Percentiles rank a stretch among this genome's conserved stretches.
Evolutionary conservation across 2,888 invertebrate genomes (phyloP).

Genomic region (Asteroscopus sphinx): DNA sequence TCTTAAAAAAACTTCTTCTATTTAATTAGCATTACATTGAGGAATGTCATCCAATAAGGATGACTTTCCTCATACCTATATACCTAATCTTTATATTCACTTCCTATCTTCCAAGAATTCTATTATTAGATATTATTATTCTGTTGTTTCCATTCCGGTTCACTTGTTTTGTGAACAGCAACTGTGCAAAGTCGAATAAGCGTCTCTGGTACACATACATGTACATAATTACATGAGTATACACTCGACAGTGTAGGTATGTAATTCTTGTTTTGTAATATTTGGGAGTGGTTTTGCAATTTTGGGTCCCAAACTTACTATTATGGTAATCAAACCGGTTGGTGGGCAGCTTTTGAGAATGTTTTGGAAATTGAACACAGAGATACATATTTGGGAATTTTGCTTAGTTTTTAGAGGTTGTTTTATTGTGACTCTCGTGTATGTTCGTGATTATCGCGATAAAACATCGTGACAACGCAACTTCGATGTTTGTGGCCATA

Average conservation of each 20-base stretch:
- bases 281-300: slow-evolving; percentile 1
- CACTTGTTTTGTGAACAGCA: slow-evolving; percentile 4
- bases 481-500: no score
- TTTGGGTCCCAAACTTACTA: neutral
- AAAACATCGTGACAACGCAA: no score
- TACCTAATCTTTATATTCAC: neutral
- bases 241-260: no score
- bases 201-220: slow-evolving; percentile 2
- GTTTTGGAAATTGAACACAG: neutral
- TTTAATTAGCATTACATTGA: no score
- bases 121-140: neutral
- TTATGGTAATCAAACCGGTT: neutral
- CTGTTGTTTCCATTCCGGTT: slow-evolving; percentile 1
- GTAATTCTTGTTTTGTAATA: slow-evolving; percentile 16
- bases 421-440: no score
- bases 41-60: no score
- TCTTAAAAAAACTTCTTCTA: no score
- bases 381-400: no score
- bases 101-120: slow-evolving; percentile 3
- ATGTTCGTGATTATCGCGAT: no score
- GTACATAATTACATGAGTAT: no score
- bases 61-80: no score
- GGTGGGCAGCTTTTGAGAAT: neutral
- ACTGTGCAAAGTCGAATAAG: slow-evolving; percentile 13
- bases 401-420: no score